Conservation (phyloP, 2,888 invertebrate genomes). For the Pristionchus exspectatus region DNA sequence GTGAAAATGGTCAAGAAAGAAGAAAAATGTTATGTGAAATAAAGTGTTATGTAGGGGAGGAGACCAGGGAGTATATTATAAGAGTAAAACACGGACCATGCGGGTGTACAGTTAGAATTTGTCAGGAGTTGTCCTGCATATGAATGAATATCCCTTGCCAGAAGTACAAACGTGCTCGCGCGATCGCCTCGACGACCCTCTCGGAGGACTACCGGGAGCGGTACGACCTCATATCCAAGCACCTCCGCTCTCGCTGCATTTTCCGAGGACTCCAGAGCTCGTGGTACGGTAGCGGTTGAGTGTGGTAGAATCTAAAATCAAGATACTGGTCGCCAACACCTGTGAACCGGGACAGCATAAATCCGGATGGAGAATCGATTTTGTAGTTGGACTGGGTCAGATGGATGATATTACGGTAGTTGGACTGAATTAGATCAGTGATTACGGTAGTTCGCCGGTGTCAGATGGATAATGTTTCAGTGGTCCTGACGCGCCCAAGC, state of each 20-base stretch:
- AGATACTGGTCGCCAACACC: too few species aligned
- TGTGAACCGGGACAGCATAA: too few species aligned
- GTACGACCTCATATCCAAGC: conserved; percentile 13
- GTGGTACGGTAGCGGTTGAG: neutral
- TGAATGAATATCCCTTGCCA: neutral
- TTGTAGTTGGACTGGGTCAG: neutral
- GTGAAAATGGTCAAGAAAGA: too few species aligned
- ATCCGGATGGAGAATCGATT: too few species aligned
- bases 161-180: conserved; percentile 19
- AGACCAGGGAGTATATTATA: too few species aligned
- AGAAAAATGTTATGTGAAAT: too few species aligned
- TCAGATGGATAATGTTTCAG: neutral
- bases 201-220: conserved; percentile 34
- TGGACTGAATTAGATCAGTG: neutral
- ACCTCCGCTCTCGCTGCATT: conserved; percentile 14
- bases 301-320: neutral
- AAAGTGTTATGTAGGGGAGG: too few species aligned
- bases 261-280: conserved; percentile 41
- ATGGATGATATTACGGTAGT: neutral
- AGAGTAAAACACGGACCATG: neutral
- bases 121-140: neutral
- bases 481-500: conserved; percentile 29
- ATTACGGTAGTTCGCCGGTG: neutral
- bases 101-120: neutral
- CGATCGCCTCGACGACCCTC: neutral